These are phyloP conservation scores for Echinops telfairi DNA, from an alignment of 2,113 vertebrate species.

Conservation along the genomic window DNA sequence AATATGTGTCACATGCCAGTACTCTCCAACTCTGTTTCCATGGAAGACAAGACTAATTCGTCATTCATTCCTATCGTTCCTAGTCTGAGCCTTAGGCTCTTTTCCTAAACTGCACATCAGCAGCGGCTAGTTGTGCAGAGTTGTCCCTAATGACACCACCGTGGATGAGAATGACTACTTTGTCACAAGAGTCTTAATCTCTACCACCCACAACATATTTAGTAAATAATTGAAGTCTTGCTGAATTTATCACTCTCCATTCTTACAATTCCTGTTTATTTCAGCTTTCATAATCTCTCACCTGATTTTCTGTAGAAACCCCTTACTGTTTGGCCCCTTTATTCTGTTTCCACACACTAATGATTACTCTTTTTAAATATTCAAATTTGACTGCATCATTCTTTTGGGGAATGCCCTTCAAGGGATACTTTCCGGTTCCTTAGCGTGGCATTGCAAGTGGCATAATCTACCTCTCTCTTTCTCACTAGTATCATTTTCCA, in stretches of 20 bases:
- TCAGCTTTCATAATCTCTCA: conserved; percentile 25
- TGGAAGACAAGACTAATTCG: not conserved
- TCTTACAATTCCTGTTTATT: conserved; percentile 15
- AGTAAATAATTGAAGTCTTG: conserved; percentile 4
- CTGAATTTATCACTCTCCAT: not conserved
- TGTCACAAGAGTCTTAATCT: not conserved
- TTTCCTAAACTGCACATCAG: conserved; percentile 47
- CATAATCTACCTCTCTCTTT: not conserved
- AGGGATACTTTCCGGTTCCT: not conserved
- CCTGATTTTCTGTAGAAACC: conserved; percentile 38
- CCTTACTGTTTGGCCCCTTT: conserved; percentile 1
- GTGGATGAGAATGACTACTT: conserved; percentile 22
- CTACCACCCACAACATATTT: not conserved
- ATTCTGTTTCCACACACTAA: not conserved
- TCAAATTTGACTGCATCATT: not conserved
- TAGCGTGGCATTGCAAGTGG: not conserved
- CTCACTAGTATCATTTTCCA: no score
- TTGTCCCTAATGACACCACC: not conserved
- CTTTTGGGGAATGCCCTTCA: conserved; percentile 22
- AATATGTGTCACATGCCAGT: not conserved
- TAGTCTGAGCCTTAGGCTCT: conserved; percentile 20
- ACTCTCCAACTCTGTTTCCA: not conserved
- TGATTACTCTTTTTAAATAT: conserved; percentile 63
- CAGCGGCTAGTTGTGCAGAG: not conserved
- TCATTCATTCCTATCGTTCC: not conserved